Evolutionary conservation across 2,113 vertebrate species (phyloP), one percentile per base, ranked within the genome.

Genomic region (Acanthochromis polyacanthus): DNA sequence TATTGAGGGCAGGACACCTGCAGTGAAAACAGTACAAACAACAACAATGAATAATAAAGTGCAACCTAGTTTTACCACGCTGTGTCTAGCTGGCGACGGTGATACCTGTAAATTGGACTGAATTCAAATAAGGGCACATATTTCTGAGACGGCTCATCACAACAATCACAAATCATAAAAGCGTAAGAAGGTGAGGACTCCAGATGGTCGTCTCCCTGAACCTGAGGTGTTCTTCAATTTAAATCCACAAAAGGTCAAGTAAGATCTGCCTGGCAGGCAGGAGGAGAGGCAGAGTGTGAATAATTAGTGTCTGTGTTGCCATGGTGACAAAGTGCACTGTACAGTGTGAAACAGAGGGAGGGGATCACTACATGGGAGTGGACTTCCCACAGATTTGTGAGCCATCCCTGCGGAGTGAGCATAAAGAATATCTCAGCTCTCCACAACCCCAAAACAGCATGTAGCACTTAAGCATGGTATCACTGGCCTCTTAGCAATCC

Each of bases 251-350:
- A 93, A 95, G 94, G 94, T 95, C 94, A 94, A 93, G 85, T 89
- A 74, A 93, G 93, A 94, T 92, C 85, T 91, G 84, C 86, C 91
- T 88, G 82, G 82, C 84, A 85, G 82, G 77, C 84, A 64, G 50
- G 55, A 55, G 60, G 64, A 67, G 74, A 85, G 62, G 72, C 75
- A 88, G 88, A 80, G 88, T 86, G 86, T 90, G 93, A 94, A 94
- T 94, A 94, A 94, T 93, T 94, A 93, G 92, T 93, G 73, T 85
- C 86, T 84, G 90, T 70, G 92, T 95, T 93, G 84, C 94, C 93
- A 95, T 94, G 91, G 92, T 68, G 88, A 95, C 90, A 89, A 87
- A 88, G 89, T 91, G 86, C 89, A 91, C 80, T 55, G 81, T 87
- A 87, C 69, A 80, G 85, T 72, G 80, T 70, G 32, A 81, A 83